Conservation (phyloP, 2,797 vertebrate species). For the Podargus strigoides region DNA sequence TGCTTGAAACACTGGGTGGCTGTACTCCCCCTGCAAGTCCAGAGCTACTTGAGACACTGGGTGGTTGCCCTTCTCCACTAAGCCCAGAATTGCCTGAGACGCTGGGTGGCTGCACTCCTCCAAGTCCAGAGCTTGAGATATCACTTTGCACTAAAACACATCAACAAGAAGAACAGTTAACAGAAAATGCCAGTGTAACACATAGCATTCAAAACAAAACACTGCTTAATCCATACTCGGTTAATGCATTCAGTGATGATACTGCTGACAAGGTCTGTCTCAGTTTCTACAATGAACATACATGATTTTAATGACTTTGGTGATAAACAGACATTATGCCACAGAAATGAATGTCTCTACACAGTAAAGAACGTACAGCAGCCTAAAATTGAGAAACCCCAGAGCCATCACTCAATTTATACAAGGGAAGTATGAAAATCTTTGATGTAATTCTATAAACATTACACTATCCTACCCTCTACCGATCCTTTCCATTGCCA, state of each 20-base stretch:
- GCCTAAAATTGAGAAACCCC: background rate
- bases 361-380: background rate
- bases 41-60: slow-evolving; percentile 77
- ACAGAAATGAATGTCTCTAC: background rate
- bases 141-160: slow-evolving; percentile 75
- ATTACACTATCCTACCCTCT: background rate
- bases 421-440: background rate
- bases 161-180: slow-evolving; percentile 20
- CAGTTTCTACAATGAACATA: background rate
- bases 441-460: background rate
- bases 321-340: background rate
- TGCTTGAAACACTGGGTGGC: slow-evolving; percentile 70
- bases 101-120: slow-evolving; percentile 69
- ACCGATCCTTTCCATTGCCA: background rate
- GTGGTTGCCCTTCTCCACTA: slow-evolving; percentile 67
- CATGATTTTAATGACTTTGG: background rate
- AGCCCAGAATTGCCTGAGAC: slow-evolving; percentile 71
- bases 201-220: background rate
- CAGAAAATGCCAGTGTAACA: background rate
- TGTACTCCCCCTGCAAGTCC: slow-evolving; percentile 76
- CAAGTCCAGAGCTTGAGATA: slow-evolving; percentile 73
- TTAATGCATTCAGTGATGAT: background rate
- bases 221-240: background rate
- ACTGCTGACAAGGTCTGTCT: background rate
- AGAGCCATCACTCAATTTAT: background rate